Evolutionary conservation across 2,888 invertebrate species (phyloP), one percentile per base, ranked within the genome.

Genomic region (Biston stratarius): DNA sequence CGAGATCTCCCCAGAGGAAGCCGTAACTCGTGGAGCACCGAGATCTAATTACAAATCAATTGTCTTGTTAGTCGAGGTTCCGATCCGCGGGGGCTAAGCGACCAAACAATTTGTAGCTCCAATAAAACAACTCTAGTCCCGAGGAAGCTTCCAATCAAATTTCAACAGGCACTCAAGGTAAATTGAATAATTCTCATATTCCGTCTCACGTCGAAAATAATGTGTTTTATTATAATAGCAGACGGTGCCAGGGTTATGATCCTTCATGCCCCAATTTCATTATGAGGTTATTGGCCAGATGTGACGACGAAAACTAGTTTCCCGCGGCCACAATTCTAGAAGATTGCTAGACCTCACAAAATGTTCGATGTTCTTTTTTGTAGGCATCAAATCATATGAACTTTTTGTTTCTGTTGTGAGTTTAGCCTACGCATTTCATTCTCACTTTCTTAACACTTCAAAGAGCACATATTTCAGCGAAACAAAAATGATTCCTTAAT

Each of bases 151-250:
- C 80, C 87, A 89, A 90, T 90, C 85, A 85, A 83, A 82, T 76
- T 79, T 78, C 80, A 81, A 83, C 79, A 79, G 74, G 74, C 74
- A 80, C 71, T 74, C 84, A 85, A 86, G 86, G 82, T 78, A 74
- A 83, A 89, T 88, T 89, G 86, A 85, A 87, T 89, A 83, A 87
- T 83, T 84, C 82, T 83, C 83, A 85, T 85, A 86, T 84, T 78
- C 78, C 73, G 72, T 69, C 80, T 80, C 67, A 67, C 67, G 77
- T 70, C 52, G 68, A 69, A 78, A 76, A 75, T 74, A 77, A 76
- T 73, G 66, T 63, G 69, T 65, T 73, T 72, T 71, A 64, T 68
- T 64, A 60, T 69, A 71, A 70, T 65, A 70, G 66, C 68, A 71
- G 66, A 75, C 66, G 53, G 64, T 64, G 65, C 65, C 74, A 71